A percentile compares a stretch with the other conserved stretches of the same genome.
Evolutionary conservation across 2,888 invertebrate genomes (phyloP).

Genomic region (Polietes domitor): DNA sequence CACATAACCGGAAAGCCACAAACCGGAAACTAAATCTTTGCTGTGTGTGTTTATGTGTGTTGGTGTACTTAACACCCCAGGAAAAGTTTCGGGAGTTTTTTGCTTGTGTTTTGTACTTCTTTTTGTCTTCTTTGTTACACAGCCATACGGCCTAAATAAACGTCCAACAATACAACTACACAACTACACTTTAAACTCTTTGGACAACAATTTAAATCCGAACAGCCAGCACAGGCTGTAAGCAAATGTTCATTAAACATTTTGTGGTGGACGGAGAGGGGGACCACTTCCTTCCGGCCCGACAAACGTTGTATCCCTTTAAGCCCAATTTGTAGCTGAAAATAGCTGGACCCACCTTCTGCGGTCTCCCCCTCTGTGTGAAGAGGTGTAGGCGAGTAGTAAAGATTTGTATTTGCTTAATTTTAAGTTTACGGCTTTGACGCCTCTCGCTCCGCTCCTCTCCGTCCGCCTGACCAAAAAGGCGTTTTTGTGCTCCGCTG

Average conservation of each 20-base stretch:
- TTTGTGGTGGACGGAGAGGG: not conserved
- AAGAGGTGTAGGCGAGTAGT: not conserved
- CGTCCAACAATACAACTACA: no score
- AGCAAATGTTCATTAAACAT: not conserved
- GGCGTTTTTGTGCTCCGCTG: not conserved
- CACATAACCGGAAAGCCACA: slow-evolving; percentile 23
- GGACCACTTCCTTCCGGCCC: not conserved
- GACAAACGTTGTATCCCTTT: not conserved
- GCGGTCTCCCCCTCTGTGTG: no score
- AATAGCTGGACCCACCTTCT: no score
- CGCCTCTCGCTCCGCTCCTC: slow-evolving; percentile 8
- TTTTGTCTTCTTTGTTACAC: not conserved
- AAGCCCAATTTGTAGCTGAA: not conserved
- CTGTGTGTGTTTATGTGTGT: no score
- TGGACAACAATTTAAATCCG: not conserved
- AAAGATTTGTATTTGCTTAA: slow-evolving; percentile 15
- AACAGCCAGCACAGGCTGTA: not conserved
- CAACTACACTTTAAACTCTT: not conserved
- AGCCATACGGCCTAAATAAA: not conserved
- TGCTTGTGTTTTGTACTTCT: not conserved
- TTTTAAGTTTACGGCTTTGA: slow-evolving; percentile 32
- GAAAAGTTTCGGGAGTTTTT: not conserved
- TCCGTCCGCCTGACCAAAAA: not conserved
- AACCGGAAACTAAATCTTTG: slow-evolving; percentile 25
- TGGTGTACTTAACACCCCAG: not conserved